These are phyloP conservation scores for Montipora cactus DNA, from an alignment of 64 coral and sea anemone genomes.

Conservation along the genomic window DNA sequence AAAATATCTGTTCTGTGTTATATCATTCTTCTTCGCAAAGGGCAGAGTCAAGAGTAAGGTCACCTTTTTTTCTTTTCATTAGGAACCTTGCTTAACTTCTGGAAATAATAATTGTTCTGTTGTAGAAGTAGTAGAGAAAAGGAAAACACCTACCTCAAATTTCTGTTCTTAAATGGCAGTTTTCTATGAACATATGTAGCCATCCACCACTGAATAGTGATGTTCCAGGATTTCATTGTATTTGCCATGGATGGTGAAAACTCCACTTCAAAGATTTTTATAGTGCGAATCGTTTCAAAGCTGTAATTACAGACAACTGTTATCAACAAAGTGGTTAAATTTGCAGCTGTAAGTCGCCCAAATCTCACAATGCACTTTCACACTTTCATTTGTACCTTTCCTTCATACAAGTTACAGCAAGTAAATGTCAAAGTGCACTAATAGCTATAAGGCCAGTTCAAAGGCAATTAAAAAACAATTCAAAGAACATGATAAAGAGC, in stretches of 20 bases:
- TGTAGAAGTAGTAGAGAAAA: neutral
- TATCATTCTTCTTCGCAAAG: neutral
- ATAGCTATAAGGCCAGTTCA: too few relatives aligned
- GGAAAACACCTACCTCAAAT: slow-evolving; percentile 56
- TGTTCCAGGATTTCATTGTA: slow-evolving; percentile 98
- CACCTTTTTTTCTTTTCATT: neutral
- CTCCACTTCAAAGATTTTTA: slow-evolving; percentile 89
- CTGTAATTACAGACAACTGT: slow-evolving; percentile 31
- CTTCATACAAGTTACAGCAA: too few relatives aligned
- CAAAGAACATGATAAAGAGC: too few relatives aligned
- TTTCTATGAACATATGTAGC: slow-evolving; percentile 90
- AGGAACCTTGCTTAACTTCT: neutral
- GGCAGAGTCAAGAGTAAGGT: neutral
- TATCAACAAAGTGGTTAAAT: too few relatives aligned
- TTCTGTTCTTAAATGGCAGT: slow-evolving; percentile 89
- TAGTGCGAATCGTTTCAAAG: slow-evolving; percentile 95
- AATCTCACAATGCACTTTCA: too few relatives aligned
- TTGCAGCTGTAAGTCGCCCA: too few relatives aligned
- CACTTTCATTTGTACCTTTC: too few relatives aligned
- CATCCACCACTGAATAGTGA: slow-evolving; percentile 99
- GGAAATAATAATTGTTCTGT: neutral
- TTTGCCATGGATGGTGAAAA: slow-evolving; percentile 88
- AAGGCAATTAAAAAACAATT: too few relatives aligned
- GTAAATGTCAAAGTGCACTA: too few relatives aligned
- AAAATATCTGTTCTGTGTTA: neutral